Evolutionary conservation across 2,113 vertebrate species (phyloP).

Genomic region (Nothobranchius furzeri): DNA sequence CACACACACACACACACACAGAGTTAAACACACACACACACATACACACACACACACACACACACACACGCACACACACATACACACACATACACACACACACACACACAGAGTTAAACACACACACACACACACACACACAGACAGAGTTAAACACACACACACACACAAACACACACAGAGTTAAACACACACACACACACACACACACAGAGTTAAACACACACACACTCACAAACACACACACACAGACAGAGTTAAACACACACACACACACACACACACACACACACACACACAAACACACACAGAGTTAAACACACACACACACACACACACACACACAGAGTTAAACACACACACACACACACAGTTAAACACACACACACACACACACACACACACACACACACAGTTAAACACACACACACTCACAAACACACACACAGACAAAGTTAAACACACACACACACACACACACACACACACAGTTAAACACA

Average conservation of each 20-base stretch:
- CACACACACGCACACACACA: not conserved
- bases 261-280: not conserved
- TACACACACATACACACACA: not conserved
- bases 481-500: not conserved
- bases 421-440: not conserved
- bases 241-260: no score
- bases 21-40: no score
- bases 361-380: not conserved
- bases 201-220: not conserved
- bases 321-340: not conserved
- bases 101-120: not conserved
- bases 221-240: not conserved
- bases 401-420: not conserved
- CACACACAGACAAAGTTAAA: no score
- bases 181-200: not conserved
- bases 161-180: no score
- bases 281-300: not conserved
- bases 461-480: not conserved
- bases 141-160: no score
- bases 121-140: no score
- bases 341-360: not conserved
- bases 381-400: not conserved
- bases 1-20: not conserved
- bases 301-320: not conserved
- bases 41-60: not conserved